Base-by-base conservation (phyloP, 2,888 invertebrate species). In the Eupithecia abbreviata region DNA sequence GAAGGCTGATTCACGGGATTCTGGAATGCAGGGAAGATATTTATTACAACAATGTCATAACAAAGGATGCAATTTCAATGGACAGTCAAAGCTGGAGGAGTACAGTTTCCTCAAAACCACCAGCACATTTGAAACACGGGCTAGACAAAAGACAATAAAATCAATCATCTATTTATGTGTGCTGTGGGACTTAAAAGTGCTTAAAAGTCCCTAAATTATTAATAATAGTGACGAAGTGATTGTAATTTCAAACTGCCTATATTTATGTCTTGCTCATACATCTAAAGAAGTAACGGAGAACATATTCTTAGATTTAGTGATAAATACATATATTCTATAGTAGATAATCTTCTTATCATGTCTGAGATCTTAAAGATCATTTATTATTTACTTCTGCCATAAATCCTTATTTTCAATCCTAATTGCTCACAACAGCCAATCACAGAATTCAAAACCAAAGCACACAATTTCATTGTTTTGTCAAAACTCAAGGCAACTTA, bases 1-100 rank as follows among this genome's bases (percentile, higher is more conserved):
- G 91, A 98, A 98, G 5, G 98, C 98, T 79, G 98, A 97, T 91
- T 98, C 98, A 77, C 98, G 96, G 86, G 98, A 98, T 91, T 97
- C 98, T 98, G 96, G 0, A 90, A 77, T 13, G 65, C 5, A 4
- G 15, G 42, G 12, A 58, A 62, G 18, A 72, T 72, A 47, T 18
- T 58, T 30, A 62, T 43, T 12, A 18, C 2, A 55, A 55, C 15
- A 4, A 13, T 30, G 49, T 55, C n/a, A 30, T 13, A 41, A 41
- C 13, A 13, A 41, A 13, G 2, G 15, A 7, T 12, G 12, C 10
- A 10, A 5, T 62, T 62, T 15, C 51, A 4, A 4, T 15, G 51
- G 51, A 51, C 49, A 4, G 0, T 51, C 30, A 30, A 30, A 30
- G 30, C 2, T 49, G 45, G 12, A 51, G 15, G 4, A 4, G 15